Percentiles rank a stretch among this genome's conserved stretches.
These are phyloP conservation scores for Neodiprion lecontei DNA, from an alignment of 1,140 invertebrate species.

Conservation along the genomic window DNA sequence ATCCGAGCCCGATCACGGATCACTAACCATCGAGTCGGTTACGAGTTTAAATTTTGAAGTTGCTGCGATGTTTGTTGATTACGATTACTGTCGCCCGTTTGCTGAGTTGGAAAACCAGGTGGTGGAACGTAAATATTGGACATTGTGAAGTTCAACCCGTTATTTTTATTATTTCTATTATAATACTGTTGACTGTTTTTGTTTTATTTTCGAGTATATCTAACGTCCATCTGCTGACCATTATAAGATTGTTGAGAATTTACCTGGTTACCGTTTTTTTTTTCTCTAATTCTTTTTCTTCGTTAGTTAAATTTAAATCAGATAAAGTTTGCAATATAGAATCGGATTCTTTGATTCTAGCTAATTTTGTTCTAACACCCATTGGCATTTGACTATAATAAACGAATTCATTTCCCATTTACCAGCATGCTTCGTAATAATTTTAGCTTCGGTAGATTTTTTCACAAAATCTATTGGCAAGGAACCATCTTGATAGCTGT, in stretches of 20 bases:
- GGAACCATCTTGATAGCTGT: neutral
- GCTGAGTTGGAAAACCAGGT: neutral
- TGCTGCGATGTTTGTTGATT: neutral
- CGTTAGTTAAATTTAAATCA: neutral
- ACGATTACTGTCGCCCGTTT: neutral
- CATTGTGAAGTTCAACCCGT: neutral
- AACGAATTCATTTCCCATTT: neutral
- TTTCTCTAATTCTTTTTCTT: slow-evolving; percentile 8
- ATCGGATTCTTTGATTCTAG: neutral
- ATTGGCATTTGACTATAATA: neutral
- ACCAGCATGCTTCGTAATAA: neutral
- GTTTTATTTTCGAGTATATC: neutral
- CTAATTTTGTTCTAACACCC: neutral
- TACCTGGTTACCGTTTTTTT: neutral
- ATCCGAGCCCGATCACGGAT: neutral
- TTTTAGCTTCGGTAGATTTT: neutral
- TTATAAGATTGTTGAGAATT: neutral
- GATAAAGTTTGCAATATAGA: slow-evolving; percentile 2
- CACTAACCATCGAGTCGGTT: neutral
- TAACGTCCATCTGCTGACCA: neutral
- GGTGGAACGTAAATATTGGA: neutral
- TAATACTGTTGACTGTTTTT: neutral
- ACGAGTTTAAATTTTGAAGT: neutral
- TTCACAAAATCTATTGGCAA: neutral
- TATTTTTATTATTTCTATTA: neutral